Percentiles rank a stretch among this genome's conserved stretches.
These are phyloP conservation scores for Tympanuchus pallidicinctus DNA, from an alignment of 2,113 vertebrate genomes.

Conservation along the genomic window DNA sequence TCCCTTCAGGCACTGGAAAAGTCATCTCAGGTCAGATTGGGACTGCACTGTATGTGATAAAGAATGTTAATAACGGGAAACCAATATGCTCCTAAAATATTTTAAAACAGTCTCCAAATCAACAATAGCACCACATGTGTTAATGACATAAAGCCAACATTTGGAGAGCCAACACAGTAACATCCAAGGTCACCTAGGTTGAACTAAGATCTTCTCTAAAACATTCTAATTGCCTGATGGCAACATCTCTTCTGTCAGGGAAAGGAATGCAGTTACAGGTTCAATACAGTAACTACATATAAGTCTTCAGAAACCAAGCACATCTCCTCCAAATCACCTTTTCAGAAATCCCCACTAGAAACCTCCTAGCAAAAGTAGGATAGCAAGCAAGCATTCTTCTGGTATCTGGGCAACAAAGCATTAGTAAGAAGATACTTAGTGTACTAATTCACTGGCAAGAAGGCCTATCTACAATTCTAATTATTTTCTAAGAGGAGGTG, in stretches of 20 bases:
- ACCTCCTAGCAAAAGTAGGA: background rate
- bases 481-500: background rate
- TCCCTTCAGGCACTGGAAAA: too few relatives aligned
- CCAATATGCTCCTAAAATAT: background rate
- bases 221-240: background rate
- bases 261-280: background rate
- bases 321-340: background rate
- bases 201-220: background rate
- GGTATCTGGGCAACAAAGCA: slow-evolving; percentile 8
- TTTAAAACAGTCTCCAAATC: background rate
- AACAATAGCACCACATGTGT: background rate
- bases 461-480: background rate
- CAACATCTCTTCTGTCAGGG: background rate
- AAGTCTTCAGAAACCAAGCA: background rate
- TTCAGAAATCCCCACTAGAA: background rate
- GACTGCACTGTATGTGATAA: background rate
- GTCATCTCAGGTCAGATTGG: background rate
- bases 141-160: background rate
- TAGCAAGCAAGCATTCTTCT: background rate
- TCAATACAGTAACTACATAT: background rate
- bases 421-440: background rate
- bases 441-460: background rate
- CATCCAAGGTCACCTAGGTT: background rate
- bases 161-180: background rate
- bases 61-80: background rate